Percentiles rank a stretch among this genome's conserved stretches.
Conservation (phyloP, 23 tunicate genomes). For the Corella eumyota region DNA sequence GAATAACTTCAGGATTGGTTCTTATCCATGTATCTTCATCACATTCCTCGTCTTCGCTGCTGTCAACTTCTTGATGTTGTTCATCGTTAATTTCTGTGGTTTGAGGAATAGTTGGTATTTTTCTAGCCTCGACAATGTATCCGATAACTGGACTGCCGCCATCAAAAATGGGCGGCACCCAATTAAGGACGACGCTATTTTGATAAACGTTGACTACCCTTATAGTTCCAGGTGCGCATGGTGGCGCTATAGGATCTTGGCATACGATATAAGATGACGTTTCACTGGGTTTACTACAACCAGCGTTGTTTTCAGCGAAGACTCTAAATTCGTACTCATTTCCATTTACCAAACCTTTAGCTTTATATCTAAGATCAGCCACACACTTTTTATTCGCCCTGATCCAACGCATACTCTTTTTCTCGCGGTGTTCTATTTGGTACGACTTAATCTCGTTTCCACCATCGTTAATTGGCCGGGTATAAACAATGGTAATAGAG, state of each 20-base stretch:
- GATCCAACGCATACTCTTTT: constrained; percentile 29
- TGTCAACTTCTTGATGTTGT: too few species aligned
- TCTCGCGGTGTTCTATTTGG: constrained; percentile 34
- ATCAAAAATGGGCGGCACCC: constrained; percentile 36
- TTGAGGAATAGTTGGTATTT: too few species aligned
- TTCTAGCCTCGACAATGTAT: constrained; percentile 28
- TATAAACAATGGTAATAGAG: constrained; percentile 18
- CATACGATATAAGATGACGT: constrained; percentile 14
- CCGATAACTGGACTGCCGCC: constrained; percentile 35
- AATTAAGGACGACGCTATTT: constrained; percentile 17
- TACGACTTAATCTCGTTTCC: constrained; percentile 27
- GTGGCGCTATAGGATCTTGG: constrained; percentile 31
- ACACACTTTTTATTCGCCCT: constrained; percentile 12
- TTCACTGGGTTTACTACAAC: constrained; percentile 29
- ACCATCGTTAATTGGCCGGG: constrained; percentile 22
- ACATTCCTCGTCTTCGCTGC: constrained; percentile 12
- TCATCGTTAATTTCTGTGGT: too few species aligned
- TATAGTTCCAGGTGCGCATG: constrained; percentile 41
- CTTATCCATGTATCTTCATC: constrained; percentile 25
- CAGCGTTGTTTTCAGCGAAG: constrained; percentile 47
- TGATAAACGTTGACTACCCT: constrained; percentile 26
- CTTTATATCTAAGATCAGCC: constrained; percentile 6
- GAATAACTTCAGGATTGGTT: constrained; percentile 21
- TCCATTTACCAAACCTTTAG: constrained; percentile 7
- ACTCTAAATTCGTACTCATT: constrained; percentile 42